Base-by-base conservation (phyloP, 2,888 invertebrate genomes). In the Sussaba pulchella region DNA sequence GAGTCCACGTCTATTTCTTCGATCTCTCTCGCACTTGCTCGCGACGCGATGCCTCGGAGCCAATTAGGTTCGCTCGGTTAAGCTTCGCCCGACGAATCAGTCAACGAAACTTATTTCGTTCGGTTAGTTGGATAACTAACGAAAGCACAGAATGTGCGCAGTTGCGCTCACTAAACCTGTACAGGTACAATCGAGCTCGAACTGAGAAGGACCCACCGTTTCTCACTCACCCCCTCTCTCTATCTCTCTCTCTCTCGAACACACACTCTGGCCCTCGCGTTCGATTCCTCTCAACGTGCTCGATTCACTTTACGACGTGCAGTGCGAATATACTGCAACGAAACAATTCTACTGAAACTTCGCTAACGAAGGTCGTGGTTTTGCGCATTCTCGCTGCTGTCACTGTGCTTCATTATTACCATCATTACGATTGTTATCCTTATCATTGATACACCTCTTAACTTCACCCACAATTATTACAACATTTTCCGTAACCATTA, bases 41-140 rank as follows among this genome's bases (percentile, higher is more conserved):
- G 31, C 67, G 39, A 39, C 57, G 71, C 59, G 52, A 59, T 66
- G 61, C 67, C 69, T 59, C 64, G 63, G 76, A 73, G 81, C 73
- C 83, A 83, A 83, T 81, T 83, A 82, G 79, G 59, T 63, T 63
- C 73, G 70, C 43, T 77, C 76, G 78, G 78, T 83, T 76, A 76
- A 78, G 61, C 70, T 64, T 4, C 72, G 39, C 45, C 74, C 71
- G 74, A 78, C 76, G 80, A 73, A 82, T 82, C 78, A 82, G 78
- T 81, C 81, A 82, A 78, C 77, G 74, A 81, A 82, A 82, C 80
- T 81, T 81, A 75, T 78, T 81, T 75, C 71, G 74, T 74, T 77
- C 67, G 67, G 70, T 52, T 70, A 77, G 82, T 80, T 74, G 64
- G 80, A 73, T 77, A 80, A 76, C 82, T 74, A 80, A 80, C 82